Conservation (phyloP, 2,888 invertebrate species). For the Ellobium chinense region DNA sequence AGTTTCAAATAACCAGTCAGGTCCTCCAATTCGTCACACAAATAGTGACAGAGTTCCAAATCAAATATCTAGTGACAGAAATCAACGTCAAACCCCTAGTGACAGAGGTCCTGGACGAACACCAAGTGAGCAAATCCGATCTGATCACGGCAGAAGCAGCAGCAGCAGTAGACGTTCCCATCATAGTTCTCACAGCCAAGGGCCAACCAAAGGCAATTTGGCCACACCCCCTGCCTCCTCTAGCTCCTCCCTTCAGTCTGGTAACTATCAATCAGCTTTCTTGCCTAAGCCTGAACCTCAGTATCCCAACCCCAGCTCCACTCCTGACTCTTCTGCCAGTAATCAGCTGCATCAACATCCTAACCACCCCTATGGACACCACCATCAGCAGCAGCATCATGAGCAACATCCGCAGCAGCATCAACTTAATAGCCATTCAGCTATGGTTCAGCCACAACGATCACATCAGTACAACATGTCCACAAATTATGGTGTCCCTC, state of each 20-base stretch:
- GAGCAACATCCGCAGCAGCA: constrained; percentile 16
- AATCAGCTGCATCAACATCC: neutral
- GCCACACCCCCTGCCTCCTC: neutral
- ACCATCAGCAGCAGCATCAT: constrained; percentile 25
- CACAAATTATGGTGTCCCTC: constrained; percentile 17
- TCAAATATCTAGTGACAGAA: neutral
- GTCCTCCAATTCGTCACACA: neutral
- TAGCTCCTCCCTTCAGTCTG: neutral
- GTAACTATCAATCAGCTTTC: constrained; percentile 8
- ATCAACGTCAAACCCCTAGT: neutral
- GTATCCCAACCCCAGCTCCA: neutral
- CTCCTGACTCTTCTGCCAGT: neutral
- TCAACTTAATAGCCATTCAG: neutral
- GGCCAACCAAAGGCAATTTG: neutral
- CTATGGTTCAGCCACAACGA: neutral
- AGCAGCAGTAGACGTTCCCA: neutral
- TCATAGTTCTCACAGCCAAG: neutral
- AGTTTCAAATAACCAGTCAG: neutral
- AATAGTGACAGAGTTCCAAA: neutral
- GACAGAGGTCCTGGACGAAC: neutral
- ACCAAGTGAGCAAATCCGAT: neutral
- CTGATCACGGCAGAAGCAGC: neutral
- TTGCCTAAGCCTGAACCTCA: constrained; percentile 14
- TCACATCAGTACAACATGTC: neutral
- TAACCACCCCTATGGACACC: neutral